These are phyloP conservation scores for Enteromius anoplus DNA, from an alignment of 2,797 vertebrate genomes.

Conservation along the genomic window DNA sequence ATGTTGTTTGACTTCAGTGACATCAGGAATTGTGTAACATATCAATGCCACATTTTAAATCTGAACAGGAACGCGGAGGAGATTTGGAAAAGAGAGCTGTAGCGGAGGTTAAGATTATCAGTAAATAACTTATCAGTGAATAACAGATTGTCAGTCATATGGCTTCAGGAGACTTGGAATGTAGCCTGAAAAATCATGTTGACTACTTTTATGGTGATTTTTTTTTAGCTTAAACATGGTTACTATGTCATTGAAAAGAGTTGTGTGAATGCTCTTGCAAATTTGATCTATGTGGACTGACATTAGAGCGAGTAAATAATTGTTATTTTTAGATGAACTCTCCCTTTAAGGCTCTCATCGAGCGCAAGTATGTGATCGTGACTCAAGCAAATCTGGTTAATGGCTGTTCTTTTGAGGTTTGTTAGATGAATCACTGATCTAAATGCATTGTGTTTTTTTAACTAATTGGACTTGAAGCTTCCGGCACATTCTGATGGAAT, in stretches of 20 bases:
- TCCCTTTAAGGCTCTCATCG: background rate
- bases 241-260: background rate
- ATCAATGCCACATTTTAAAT: background rate
- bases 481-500: constrained; percentile 7
- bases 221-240: background rate
- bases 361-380: constrained; percentile 12
- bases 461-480: constrained; percentile 47
- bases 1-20: background rate
- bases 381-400: constrained; percentile 40
- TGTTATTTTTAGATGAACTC: constrained; percentile 1
- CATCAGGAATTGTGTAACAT: background rate
- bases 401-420: constrained; percentile 39
- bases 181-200: background rate
- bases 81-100: background rate
- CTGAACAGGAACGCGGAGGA: background rate
- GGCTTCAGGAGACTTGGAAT: background rate
- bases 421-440: constrained; percentile 45
- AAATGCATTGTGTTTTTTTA: constrained; percentile 35
- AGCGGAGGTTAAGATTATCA: background rate
- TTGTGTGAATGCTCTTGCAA: background rate
- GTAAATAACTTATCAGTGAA: constrained; percentile 18
- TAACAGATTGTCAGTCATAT: background rate
- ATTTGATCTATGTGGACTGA: background rate
- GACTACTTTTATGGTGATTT: background rate
- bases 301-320: background rate